A percentile compares a stretch with the other conserved stretches of the same genome.
These are phyloP conservation scores for Rhagonycha lutea DNA, from an alignment of 2,888 invertebrate species.

Conservation along the genomic window DNA sequence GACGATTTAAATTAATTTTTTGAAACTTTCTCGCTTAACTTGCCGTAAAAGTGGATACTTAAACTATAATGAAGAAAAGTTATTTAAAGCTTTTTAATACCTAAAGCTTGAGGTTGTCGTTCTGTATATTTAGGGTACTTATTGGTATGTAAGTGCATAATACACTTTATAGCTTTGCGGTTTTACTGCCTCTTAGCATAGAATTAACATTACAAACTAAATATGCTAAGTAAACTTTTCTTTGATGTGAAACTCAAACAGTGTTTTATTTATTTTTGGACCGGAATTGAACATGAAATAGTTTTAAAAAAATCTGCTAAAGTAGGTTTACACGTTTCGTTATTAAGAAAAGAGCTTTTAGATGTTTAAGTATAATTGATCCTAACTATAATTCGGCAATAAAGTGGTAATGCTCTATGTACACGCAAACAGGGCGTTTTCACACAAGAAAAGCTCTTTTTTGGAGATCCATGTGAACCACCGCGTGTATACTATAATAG, in stretches of 20 bases:
- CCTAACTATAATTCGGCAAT: conserved; percentile 29
- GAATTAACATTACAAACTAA: conserved; percentile 7
- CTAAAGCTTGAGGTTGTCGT: neutral
- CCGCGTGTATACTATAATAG: conserved; percentile 20
- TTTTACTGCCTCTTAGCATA: conserved; percentile 5
- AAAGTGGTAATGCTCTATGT: conserved; percentile 27
- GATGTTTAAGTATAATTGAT: neutral
- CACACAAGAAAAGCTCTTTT: conserved; percentile 22
- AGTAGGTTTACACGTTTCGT: neutral
- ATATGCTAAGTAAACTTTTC: conserved; percentile 6
- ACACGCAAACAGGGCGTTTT: conserved; percentile 27
- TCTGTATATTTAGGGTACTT: neutral
- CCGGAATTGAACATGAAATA: neutral
- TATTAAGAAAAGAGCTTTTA: neutral
- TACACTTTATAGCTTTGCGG: conserved; percentile 11
- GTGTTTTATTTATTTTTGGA: neutral
- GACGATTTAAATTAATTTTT: neutral
- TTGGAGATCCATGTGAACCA: conserved; percentile 21
- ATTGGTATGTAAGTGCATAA: conserved; percentile 7
- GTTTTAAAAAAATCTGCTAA: neutral
- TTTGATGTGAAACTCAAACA: neutral
- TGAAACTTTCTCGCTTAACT: neutral
- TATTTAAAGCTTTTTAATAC: neutral
- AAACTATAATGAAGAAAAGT: neutral
- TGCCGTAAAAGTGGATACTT: neutral